Base-by-base conservation (phyloP, 2,797 vertebrate species). In the Epinephelus coioides region DNA sequence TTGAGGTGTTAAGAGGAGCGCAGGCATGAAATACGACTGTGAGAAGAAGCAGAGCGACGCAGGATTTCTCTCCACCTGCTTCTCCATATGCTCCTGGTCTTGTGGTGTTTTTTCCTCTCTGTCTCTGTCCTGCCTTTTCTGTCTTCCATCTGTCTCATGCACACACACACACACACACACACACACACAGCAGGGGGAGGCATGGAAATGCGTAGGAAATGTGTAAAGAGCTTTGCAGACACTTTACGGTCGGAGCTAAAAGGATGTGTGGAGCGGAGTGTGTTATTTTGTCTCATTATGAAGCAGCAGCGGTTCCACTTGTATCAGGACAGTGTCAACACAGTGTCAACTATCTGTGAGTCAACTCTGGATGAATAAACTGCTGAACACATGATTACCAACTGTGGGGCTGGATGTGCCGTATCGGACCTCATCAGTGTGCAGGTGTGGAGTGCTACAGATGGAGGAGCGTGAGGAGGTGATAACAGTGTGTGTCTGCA, bases 21-120 rank as follows among this genome's bases (percentile, higher is more conserved):
- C n/a, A 18, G 59, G 21, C 57, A 5, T 56, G 65, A 69, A 49
- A 78, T 19, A 82, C 17, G 27, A 25, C 50, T 2, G 69, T 44
- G 51, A 75, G 43, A n/a, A 54, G 50, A 59, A 71, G 30, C 14
- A 49, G 11, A 73, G 54, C 54, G 25, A n/a, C 19, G 60, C 8
- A 2, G 67, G 44, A 68, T 73, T 72, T 64, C 49, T 57, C n/a
- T 66, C 81, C 86, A 86, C 75, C 84, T 86, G 81, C 3, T 74
- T 19, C 62, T 67, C 76, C 81, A 69, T 75, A 86, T 87, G 84
- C 38, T 83, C 44, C 11, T 55, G 21, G 11, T 79, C 67, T 78
- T 18, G 17, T 60, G 53, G n/a, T 63, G 44, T 78, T 60, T 34
- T 60, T 61, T 46, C 23, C 62, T 69, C 76, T 81, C 68, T 25